Base-by-base conservation (phyloP, 1,140 invertebrate genomes). In the Listronotus oregonensis region DNA sequence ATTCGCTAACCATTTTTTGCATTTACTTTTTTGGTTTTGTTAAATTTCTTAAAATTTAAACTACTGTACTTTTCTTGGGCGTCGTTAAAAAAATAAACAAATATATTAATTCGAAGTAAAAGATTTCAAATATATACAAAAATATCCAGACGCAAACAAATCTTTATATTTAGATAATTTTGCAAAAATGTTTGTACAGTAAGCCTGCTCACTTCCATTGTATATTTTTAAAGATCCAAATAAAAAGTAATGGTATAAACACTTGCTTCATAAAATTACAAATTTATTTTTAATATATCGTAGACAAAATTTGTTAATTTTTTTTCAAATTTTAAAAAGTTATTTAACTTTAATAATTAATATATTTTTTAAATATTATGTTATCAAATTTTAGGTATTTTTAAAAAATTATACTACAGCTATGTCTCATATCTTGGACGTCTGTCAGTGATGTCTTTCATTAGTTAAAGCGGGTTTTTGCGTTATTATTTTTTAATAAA, bases 401-500 rank as follows among this genome's bases (percentile, higher is more conserved):
- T 27, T 27, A 27, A 27, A 27, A 27, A 3, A 3, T 27, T 27
- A 3, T 27, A 27, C 11, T 37, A 7, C 8, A 1, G 7, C 1
- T 37, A 37, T 8, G 2, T 37, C 31, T 27, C 14, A 18, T 44
- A n/a, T 32, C 18, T 18, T 61, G 44, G 7, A 64, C 21, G 14
- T n/a, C 55, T 37, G 39, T 65, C 63, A 49, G 42, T 59, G 14
- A 32, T 32, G 46, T 52, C 57, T 52, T 66, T 66, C 64, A 59
- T 59, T 59, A 54, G 61, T 21, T 46, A 37, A 46, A 52, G 10
- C 27, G 4, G 10, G 27, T 27, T 55, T 18, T 31, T 32, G 14
- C 31, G 14, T 49, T 44, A 21, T 39, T 44, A 62, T 52, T 62
- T 62, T 62, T 65, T 65, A 59, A 60, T 66, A 66, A 66, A 44